Base-by-base conservation (phyloP, 2,797 vertebrate genomes). In the Synanceia verrucosa region DNA sequence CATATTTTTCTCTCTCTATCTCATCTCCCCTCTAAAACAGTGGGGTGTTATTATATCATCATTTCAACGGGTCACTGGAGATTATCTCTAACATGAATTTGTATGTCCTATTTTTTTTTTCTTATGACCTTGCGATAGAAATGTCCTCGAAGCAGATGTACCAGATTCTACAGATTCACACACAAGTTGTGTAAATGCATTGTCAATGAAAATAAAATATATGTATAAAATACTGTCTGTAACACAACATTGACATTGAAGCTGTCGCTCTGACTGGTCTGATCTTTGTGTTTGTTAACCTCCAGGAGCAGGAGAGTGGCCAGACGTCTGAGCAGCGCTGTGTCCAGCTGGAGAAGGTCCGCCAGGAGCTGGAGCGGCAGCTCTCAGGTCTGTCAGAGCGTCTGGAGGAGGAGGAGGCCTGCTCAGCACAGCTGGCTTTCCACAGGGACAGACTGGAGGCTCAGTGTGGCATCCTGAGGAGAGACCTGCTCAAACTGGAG, bases 401-500 rank as follows among this genome's bases (percentile, higher is more conserved):
- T 6, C 87, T 94, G 77, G 91, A 94, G 78, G 92, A 94, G 72
- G 93, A 94, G 82, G 93, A 94, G 86, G 81, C 67, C 48, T 88
- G 88, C 43, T 86, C 91, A 0, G 55, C 86, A 59, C 89, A 92
- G 78, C 88, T 95, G 63, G 73, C 67, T 31, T 71, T 88, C 4
- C 92, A 94, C 60, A 79, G 86, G 50, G 91, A 91, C 52, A 78
- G 88, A 29, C 92, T 94, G 82, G 90, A 94, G 83, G 72, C 74
- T 0, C 93, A 95, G 85, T 93, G 93, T 81, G 63, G 90, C 74
- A 83, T 75, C 86, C 92, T 94, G 41, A 84, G 89, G 16, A 81
- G 67, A 43, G 92, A 93, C 86, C 73, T 95, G 78, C 93, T 94
- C 18, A 89, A 94, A 12, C 85, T 94, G 87, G 93, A 94, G 81